A percentile compares a stretch with the other conserved stretches of the same genome.
These are phyloP conservation scores for Rhodophaea formosa DNA, from an alignment of 2,888 invertebrate species.

Conservation along the genomic window DNA sequence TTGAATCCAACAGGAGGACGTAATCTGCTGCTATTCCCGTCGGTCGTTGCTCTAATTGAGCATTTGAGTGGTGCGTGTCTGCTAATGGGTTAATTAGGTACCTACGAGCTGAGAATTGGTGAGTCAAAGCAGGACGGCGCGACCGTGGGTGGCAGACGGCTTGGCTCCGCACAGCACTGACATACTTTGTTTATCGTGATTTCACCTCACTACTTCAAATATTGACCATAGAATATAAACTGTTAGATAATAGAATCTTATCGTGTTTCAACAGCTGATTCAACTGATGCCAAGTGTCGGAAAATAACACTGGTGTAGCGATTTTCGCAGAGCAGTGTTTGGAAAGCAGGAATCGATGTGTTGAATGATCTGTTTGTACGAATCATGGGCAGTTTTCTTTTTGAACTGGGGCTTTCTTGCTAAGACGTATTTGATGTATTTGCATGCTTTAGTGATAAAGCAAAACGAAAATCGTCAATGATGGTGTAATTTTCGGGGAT, in stretches of 20 bases:
- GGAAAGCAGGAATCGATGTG: no score
- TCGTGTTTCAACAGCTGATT: neutral
- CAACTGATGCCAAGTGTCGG: neutral
- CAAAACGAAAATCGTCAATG: no score
- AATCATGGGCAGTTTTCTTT: no score
- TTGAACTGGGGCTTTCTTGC: no score
- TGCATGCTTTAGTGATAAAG: no score
- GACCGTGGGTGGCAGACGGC: slow-evolving; percentile 77
- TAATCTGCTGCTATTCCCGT: slow-evolving; percentile 66
- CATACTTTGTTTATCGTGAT: slow-evolving; percentile 45
- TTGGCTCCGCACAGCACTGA: slow-evolving; percentile 61
- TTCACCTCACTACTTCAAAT: slow-evolving; percentile 31
- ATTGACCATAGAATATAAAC: slow-evolving; percentile 13
- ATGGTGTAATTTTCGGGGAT: no score
- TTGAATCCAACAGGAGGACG: slow-evolving; percentile 55
- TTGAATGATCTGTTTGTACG: no score
- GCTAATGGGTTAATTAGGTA: slow-evolving; percentile 77
- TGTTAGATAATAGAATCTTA: neutral
- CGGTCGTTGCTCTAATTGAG: slow-evolving; percentile 77
- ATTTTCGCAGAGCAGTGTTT: neutral
- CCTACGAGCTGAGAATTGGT: slow-evolving; percentile 67
- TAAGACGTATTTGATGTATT: no score
- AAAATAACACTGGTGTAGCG: slow-evolving; percentile 2
- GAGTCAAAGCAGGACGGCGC: slow-evolving; percentile 71
- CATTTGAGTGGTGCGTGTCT: slow-evolving; percentile 78